These are phyloP conservation scores for Limnephilus rhombicus DNA, from an alignment of 2,888 invertebrate genomes.

Conservation along the genomic window DNA sequence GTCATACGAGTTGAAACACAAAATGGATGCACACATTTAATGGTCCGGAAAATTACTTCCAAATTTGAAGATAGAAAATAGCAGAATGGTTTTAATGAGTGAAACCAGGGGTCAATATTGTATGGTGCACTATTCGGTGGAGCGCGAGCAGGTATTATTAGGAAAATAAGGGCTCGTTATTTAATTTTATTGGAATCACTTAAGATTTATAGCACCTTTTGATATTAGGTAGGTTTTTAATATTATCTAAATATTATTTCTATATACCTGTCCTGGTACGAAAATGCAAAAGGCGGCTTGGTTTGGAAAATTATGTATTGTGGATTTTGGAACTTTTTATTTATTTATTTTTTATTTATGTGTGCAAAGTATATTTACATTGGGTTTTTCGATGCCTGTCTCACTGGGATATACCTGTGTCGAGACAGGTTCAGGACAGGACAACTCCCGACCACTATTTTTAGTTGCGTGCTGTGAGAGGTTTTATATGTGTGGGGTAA, in stretches of 20 bases:
- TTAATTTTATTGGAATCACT: not conserved
- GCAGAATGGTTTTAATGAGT: conserved; percentile 32
- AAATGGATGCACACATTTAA: conserved; percentile 63
- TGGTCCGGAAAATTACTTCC: conserved; percentile 64
- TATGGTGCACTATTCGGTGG: not conserved
- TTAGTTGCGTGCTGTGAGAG: not conserved
- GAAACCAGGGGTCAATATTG: conserved; percentile 22
- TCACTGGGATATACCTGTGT: too few relatives aligned
- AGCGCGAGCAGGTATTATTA: not conserved
- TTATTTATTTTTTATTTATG: too few relatives aligned
- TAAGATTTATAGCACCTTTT: not conserved
- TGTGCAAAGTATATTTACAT: too few relatives aligned
- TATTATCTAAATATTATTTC: too few relatives aligned
- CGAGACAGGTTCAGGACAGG: too few relatives aligned
- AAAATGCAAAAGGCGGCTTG: too few relatives aligned
- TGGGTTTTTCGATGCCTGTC: too few relatives aligned
- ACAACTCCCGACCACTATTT: too few relatives aligned
- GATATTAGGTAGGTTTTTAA: not conserved
- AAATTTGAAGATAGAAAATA: conserved; percentile 56
- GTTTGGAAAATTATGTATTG: too few relatives aligned
- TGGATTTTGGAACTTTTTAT: too few relatives aligned
- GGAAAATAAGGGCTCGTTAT: not conserved
- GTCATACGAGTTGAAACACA: conserved; percentile 47
- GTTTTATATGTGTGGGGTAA: not conserved
- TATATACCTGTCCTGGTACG: too few relatives aligned